These are phyloP conservation scores for Agrilus biguttatus DNA, from an alignment of 2,888 invertebrate species.

Conservation along the genomic window DNA sequence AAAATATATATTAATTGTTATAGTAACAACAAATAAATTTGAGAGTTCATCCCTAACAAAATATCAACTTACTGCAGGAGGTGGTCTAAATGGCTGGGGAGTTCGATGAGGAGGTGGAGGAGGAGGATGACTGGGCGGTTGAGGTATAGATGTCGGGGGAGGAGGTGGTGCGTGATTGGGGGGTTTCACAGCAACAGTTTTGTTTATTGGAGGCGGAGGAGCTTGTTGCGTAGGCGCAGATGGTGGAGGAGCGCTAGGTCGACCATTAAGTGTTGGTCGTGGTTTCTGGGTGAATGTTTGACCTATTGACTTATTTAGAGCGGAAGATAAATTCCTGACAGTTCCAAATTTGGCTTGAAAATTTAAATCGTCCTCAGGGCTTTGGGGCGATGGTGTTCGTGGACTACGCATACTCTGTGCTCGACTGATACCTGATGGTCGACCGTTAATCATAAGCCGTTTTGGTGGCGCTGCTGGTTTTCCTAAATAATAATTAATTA, in stretches of 20 bases:
- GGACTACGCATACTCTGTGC: slow-evolving; percentile 78
- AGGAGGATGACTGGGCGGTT: slow-evolving; percentile 14
- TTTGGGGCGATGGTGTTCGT: slow-evolving; percentile 47
- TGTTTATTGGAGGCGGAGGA: slow-evolving; percentile 30
- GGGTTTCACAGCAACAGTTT: slow-evolving; percentile 20
- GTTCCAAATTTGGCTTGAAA: slow-evolving; percentile 26
- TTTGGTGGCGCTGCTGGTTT: slow-evolving; percentile 55
- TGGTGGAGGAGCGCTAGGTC: slow-evolving; percentile 29
- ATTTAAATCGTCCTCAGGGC: slow-evolving; percentile 21
- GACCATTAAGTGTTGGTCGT: slow-evolving; percentile 19
- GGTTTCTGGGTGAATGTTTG: slow-evolving; percentile 21
- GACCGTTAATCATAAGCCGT: slow-evolving; percentile 43
- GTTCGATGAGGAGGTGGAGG: slow-evolving; percentile 21
- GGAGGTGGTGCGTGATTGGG: slow-evolving; percentile 28
- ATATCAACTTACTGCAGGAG: slow-evolving; percentile 10
- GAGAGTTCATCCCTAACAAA: neutral
- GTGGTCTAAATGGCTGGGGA: slow-evolving; percentile 20
- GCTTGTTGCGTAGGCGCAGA: slow-evolving; percentile 29
- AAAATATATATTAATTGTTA: too few relatives aligned
- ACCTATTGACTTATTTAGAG: slow-evolving; percentile 38
- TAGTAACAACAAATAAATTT: neutral
- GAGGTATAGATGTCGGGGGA: slow-evolving; percentile 17
- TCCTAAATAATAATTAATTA: slow-evolving; percentile 19
- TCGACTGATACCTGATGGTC: slow-evolving; percentile 40
- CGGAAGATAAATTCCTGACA: slow-evolving; percentile 29